Base-by-base conservation (phyloP, 1,140 invertebrate genomes). In the Odontomachus brunneus region DNA sequence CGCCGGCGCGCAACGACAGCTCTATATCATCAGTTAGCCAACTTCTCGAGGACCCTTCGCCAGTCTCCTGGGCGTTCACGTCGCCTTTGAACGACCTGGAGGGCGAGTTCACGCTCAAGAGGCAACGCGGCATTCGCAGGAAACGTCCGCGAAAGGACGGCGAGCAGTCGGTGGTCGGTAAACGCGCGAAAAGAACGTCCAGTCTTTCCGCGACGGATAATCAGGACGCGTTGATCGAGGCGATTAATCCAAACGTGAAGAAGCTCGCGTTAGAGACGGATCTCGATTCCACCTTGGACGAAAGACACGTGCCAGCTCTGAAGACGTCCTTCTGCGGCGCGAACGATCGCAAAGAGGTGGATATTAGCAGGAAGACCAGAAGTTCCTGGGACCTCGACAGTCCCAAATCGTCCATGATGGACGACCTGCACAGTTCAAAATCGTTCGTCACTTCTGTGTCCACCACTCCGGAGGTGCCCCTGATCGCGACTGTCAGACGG, bases 11-110 rank as follows among this genome's bases (percentile, higher is more conserved):
- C 67, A 94, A 93, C 74, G 93, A 94, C 60, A 94, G 94, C 66
- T 93, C 93, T 0, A 89, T 94, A 2, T 93, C 91, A 0, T 94
- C 94, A 59, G 94, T 93, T 3, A 93, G 94, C 85, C 94, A 94
- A 66, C 89, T 94, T 0, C 55, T 94, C 7, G 94, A 94, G 49
- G 91, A 94, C 49, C 93, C 94, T 0, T 94, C 94, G 15, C 93
- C 94, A 0, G 83, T 93, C 29, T 93, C 92, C 0, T 94, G 93
- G 93, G 91, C 91, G 0, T 91, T 93, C n/a, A 71, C 91, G 5
- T 94, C 94, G 5, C 88, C 88, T 0, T 89, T 89, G 1, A 86
- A 90, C n/a, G 93, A 94, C 12, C 90, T 92, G 12, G 92, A 94
- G 9, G 92, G 91, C 0, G 92, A 94, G 48, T 94, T 94, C 15